Conservation (phyloP, 2,113 vertebrate genomes). For the Symphodus melops region DNA sequence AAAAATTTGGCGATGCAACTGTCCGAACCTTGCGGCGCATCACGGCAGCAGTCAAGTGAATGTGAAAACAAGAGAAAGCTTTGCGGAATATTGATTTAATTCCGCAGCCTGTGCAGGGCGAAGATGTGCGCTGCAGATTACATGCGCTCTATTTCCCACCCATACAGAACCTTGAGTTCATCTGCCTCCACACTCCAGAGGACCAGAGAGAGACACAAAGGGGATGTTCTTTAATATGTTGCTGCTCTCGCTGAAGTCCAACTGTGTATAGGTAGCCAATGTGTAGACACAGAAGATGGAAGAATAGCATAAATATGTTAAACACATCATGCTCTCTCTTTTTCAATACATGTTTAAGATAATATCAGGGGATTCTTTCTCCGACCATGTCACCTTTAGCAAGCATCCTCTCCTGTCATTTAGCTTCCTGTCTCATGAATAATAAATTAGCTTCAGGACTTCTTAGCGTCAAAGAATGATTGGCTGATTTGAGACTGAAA, state of each 20-base stretch:
- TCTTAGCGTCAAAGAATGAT: conserved; percentile 26
- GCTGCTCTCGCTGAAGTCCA: conserved; percentile 47
- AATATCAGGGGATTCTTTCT: conserved; percentile 16
- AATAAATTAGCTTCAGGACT: conserved; percentile 50
- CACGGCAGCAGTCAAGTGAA: conserved; percentile 91
- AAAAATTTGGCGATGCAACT: conserved; percentile 81
- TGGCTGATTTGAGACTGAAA: not conserved
- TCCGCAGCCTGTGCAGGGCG: conserved; percentile 88
- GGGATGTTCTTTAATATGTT: conserved; percentile 62
- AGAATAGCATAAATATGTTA: conserved; percentile 38
- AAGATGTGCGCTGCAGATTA: conserved; percentile 89
- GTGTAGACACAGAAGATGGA: conserved; percentile 24
- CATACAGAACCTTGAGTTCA: conserved; percentile 84
- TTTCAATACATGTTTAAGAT: conserved; percentile 19
- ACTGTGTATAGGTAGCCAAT: conserved; percentile 51
- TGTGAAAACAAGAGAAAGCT: conserved; percentile 91
- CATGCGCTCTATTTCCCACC: conserved; percentile 92
- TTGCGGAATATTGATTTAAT: conserved; percentile 96
- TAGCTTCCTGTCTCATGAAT: conserved; percentile 51
- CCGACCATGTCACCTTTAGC: conserved; percentile 25
- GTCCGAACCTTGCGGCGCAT: conserved; percentile 86
- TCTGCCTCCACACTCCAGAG: conserved; percentile 84
- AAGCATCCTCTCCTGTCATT: conserved; percentile 40
- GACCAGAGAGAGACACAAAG: conserved; percentile 56
- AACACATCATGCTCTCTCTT: conserved; percentile 35